Evolutionary conservation across 2,888 invertebrate genomes (phyloP), one percentile per base, ranked within the genome.

Genomic region (Tholera decimalis): DNA sequence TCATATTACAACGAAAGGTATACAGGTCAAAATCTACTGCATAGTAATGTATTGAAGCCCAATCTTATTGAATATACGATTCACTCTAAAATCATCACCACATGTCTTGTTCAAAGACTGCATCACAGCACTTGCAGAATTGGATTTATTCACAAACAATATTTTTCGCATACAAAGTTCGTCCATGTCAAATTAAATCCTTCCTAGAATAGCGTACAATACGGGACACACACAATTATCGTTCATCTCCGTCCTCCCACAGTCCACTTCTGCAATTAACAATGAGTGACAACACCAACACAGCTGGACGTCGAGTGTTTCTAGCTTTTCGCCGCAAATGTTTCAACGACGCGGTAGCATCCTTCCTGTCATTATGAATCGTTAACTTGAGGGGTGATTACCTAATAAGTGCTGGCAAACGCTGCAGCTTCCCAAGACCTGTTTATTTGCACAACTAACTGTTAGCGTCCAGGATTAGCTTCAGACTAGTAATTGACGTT

Each of bases 321-420:
- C 73, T 43, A 73, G 78, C 59, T 66, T 67, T 82, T 80, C 69
- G 69, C 82, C 69, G 83, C 83, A 83, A 84, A 85, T 80, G 80
- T 84, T 80, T 83, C 80, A 84, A 86, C 78, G 78, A 89, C 75
- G 85, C 89, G 92, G 91, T 92, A 91, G 88, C 82, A 86, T 84
- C 85, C 88, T 89, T 90, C 89, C 89, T 84, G 86, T 79, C 84
- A 88, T 91, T 88, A 91, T 75, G 82, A 82, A 86, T 87, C 82
- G 88, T 88, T 89, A 88, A 84, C 84, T 83, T 77, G 70, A 80
- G 80, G 80, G 75, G 83, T 84, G 83, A 90, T 88, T 87, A 88
- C 80, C 75, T 72, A 83, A 78, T 81, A 85, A 81, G 82, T 79
- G 74, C 72, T 66, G 78, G 77, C 62, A 72, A 65, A 80, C 64